Percentiles rank a stretch among this genome's conserved stretches.
Conservation (phyloP, 1,140 invertebrate genomes). For the Bactericera cockerelli region DNA sequence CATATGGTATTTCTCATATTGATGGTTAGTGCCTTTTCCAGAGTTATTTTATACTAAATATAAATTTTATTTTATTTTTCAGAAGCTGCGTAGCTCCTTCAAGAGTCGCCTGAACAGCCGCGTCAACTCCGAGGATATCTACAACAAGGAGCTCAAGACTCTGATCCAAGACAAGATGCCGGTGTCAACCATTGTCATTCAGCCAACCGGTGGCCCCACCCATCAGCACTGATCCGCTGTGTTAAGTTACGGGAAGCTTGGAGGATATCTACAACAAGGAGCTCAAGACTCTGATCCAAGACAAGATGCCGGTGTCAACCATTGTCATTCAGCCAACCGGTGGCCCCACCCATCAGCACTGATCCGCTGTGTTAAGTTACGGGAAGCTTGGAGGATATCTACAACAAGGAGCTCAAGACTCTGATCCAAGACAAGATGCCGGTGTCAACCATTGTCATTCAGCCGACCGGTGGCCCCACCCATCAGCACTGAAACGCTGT, state of each 20-base stretch:
- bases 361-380: too few relatives aligned
- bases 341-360: too few relatives aligned
- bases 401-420: constrained; percentile 20
- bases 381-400: constrained; percentile 9
- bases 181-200: neutral
- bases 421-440: constrained; percentile 18
- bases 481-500: neutral
- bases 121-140: constrained; percentile 8
- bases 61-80: too few relatives aligned
- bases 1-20: too few relatives aligned
- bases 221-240: neutral
- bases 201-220: neutral
- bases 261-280: constrained; percentile 18
- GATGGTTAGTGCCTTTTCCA: too few relatives aligned
- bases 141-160: constrained; percentile 20
- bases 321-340: neutral
- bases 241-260: too few relatives aligned
- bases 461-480: too few relatives aligned
- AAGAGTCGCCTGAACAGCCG: constrained; percentile 16
- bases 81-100: constrained; percentile 20
- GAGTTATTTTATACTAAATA: too few relatives aligned
- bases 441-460: neutral
- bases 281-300: constrained; percentile 19
- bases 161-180: constrained; percentile 18
- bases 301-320: constrained; percentile 10